Evolutionary conservation across 2,113 vertebrate species (phyloP).

Genomic region (Leiothrix lutea): DNA sequence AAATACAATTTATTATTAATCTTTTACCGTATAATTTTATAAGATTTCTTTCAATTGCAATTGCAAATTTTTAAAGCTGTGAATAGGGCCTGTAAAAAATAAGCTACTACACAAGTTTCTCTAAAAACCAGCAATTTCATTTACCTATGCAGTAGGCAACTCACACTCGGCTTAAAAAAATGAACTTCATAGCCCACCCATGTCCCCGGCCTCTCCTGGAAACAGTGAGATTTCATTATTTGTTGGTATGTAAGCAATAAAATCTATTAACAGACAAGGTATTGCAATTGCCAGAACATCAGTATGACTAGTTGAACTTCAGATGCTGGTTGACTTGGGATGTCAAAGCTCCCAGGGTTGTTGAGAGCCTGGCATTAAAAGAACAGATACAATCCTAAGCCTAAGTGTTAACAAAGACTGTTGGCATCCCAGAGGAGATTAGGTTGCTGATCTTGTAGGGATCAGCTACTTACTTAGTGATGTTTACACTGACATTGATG

Average conservation of each 20-base stretch:
- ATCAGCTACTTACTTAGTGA: conserved; percentile 75
- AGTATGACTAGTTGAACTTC: background rate
- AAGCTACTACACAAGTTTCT: background rate
- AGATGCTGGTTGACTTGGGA: background rate
- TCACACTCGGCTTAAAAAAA: background rate
- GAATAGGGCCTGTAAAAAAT: background rate
- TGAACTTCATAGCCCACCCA: background rate
- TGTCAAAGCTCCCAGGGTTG: conserved; percentile 11
- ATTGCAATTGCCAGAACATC: background rate
- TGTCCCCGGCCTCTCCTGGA: accelerated
- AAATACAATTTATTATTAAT: background rate
- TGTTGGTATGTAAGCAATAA: conserved; percentile 3
- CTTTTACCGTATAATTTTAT: background rate
- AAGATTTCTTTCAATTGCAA: background rate
- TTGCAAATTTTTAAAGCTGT: background rate
- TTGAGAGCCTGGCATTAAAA: conserved; percentile 3
- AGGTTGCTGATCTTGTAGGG: conserved; percentile 81
- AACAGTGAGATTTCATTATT: background rate
- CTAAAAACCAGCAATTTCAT: background rate
- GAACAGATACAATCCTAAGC: conserved; percentile 53
- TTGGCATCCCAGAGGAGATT: conserved; percentile 82
- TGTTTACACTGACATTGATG: conserved; percentile 83
- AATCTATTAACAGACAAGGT: background rate
- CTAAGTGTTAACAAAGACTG: conserved; percentile 69
- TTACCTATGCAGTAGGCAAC: background rate